Evolutionary conservation across 1,140 invertebrate genomes (phyloP).

Genomic region (Cataglyphis hispanica): DNA sequence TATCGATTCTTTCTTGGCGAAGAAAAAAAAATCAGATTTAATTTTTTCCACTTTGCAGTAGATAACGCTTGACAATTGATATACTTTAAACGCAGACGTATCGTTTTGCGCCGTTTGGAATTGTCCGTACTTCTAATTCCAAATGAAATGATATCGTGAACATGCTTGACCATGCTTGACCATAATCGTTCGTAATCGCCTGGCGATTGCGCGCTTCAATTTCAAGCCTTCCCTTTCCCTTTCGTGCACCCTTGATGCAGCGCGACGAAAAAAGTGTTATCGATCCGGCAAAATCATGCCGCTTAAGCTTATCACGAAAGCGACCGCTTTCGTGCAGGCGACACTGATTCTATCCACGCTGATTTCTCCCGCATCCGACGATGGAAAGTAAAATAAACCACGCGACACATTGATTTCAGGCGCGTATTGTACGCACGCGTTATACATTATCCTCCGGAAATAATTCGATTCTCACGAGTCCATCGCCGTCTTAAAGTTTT

Average conservation of each 20-base stretch:
- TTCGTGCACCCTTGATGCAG: conserved; percentile 31
- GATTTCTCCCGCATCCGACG: conserved; percentile 25
- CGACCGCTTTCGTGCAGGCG: conserved; percentile 22
- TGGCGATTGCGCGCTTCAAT: conserved; percentile 38
- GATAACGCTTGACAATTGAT: not conserved
- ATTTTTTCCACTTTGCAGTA: not conserved
- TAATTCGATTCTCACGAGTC: conserved; percentile 51
- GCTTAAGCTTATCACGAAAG: not conserved
- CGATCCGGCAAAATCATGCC: conserved; percentile 44
- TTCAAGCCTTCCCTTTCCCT: conserved; percentile 50
- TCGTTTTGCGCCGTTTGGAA: not conserved
- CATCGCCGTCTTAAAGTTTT: not conserved
- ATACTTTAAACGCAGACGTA: not conserved
- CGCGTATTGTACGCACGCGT: conserved; percentile 6
- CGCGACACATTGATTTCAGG: conserved; percentile 54
- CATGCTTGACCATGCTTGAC: too few species aligned
- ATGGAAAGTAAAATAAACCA: conserved; percentile 63
- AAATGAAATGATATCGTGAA: not conserved
- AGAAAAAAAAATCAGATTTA: conserved; percentile 12
- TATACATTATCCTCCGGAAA: conserved; percentile 52
- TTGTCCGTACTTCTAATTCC: not conserved
- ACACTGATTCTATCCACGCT: not conserved
- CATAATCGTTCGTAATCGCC: not conserved
- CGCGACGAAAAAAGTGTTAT: conserved; percentile 49
- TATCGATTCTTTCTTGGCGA: conserved; percentile 13